Base-by-base conservation (phyloP, 2,113 vertebrate genomes). In the Anarhynchus alexandrinus region DNA sequence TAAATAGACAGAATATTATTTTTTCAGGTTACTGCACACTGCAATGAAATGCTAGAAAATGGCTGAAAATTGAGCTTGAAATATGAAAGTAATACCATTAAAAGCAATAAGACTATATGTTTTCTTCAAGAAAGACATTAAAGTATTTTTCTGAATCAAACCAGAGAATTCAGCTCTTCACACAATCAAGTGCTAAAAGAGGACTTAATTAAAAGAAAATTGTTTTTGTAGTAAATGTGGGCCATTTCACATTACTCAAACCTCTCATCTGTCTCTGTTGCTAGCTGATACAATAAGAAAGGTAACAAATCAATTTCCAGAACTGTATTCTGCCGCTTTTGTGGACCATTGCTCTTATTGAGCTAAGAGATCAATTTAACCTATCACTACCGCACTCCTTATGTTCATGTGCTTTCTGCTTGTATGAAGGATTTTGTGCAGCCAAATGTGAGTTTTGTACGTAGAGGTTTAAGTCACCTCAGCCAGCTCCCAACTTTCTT, bases 291-390 rank as follows among this genome's bases (percentile, higher is more conserved):
- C 58, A 83, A 26, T 78, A 81, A 66, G 25, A 26, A 51, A 88
- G 45, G 82, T 86, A 80, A 88, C 79, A 93, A 90, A 95, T 90
- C 76, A 90, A 64, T 95, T 93, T 76, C 11, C 38, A 87, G 32
- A 74, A 61, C 22, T 49, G 18, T 59, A 55, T 88, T 90, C 40
- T 88, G 59, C n/a, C 94, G 20, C 59, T 88, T 88, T 88, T 67
- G 47, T 43, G 59, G 38, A 51, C 38, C 18, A 25, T 81, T 94
- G 54, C 57, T 84, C 52, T 81, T 74, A 86, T 0, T 66, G 79
- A 90, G 59, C 76, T 88, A 42, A 95, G 80, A 93, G 66, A 90
- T 85, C 58, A 70, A 65, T 85, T 82, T 82, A 78, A 55, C 23
- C 73, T 77, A 67, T 61, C 43, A 27, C 43, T 3, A 2, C 34